Evolutionary conservation across 1,140 invertebrate genomes (phyloP), one percentile per base, ranked within the genome.

Genomic region (Drosophila equinoxialis): DNA sequence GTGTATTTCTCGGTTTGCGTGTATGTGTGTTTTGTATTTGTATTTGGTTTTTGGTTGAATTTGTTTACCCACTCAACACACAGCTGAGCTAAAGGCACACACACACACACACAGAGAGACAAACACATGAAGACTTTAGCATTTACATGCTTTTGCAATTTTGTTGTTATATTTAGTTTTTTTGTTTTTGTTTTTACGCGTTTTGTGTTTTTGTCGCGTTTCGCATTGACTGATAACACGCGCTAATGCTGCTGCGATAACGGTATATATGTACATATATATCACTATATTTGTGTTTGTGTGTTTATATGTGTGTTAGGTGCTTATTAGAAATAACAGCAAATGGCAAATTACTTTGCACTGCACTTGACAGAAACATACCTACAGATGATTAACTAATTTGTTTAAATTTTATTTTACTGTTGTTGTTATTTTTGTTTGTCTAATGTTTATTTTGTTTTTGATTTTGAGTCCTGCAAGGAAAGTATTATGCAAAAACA

Each of bases 401-500:
- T 35, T 63, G 14, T 61, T 45, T 23, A 54, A n/a, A 23, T 61
- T 33, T 37, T 37, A 13, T 45, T 57, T 13, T 7, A 30, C 7
- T n/a, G 10, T 2, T 39, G 11, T 33, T 33, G 30, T 58, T 66
- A 37, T 51, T 33, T 26, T 54, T 68, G 39, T 45, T 30, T 30
- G 5, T 30, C 6, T 30, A 65, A 23, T 23, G 63, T 35, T 42
- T 35, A 11, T 37, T 14, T 37, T 41, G 63, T 72, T 48, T 33
- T 74, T 58, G 33, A 20, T 54, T 85, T 76, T 74, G 62, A 23
- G 45, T 51, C 45, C 45, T 51, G 45, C 45, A 51, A 23, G 10
- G 20, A 51, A 51, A 11, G 74, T 68, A 85, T 86, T 90, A 90
- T 90, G 86, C 87, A 90, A 90, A 90, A 90, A 64, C 66, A 51